These are phyloP conservation scores for Arizona elegans DNA, from an alignment of 2,113 vertebrate genomes.

Conservation along the genomic window DNA sequence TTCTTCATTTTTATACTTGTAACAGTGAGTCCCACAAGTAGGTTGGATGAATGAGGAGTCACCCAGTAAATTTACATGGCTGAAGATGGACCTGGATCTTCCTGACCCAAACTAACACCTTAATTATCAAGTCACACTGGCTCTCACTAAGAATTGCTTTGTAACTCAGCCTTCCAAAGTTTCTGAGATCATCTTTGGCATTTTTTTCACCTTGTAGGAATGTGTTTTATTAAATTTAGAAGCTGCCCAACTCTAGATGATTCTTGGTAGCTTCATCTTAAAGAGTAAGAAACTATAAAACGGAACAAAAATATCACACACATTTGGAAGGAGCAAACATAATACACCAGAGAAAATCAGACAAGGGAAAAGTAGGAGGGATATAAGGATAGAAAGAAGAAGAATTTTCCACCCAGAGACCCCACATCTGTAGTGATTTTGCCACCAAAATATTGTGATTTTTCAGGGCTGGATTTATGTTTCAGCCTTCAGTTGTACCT, in stretches of 20 bases:
- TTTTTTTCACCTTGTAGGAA: not conserved
- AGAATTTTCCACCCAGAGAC: not conserved
- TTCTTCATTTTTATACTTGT: not conserved
- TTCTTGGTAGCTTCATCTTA: not conserved
- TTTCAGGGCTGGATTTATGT: too few relatives aligned
- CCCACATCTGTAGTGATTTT: not conserved
- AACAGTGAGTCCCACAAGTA: not conserved
- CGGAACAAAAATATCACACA: not conserved
- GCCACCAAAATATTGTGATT: not conserved
- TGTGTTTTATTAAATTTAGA: not conserved
- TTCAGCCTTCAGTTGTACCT: not conserved
- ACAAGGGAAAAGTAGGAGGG: not conserved
- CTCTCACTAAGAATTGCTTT: not conserved
- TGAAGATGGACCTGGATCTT: not conserved
- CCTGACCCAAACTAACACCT: not conserved
- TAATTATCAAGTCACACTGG: not conserved
- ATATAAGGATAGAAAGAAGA: not conserved
- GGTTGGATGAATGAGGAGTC: not conserved
- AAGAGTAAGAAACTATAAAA: not conserved
- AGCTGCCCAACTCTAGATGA: not conserved
- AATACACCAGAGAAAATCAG: not conserved
- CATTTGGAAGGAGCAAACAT: not conserved
- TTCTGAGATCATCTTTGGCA: not conserved
- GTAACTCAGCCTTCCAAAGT: not conserved
- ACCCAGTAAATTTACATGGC: not conserved